These are phyloP conservation scores for Anabas testudineus DNA, from an alignment of 2,797 vertebrate species.

Conservation along the genomic window DNA sequence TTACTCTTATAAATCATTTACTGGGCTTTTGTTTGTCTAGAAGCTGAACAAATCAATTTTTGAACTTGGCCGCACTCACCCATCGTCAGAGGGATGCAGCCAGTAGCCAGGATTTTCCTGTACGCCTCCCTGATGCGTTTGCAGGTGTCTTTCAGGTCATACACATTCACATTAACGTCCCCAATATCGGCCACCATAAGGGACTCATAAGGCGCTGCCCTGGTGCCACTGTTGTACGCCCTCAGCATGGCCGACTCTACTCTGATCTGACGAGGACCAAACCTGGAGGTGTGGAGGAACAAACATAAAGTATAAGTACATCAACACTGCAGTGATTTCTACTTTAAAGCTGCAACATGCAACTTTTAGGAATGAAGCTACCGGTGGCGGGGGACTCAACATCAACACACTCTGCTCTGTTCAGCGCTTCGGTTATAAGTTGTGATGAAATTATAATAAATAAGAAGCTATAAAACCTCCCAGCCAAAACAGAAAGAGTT, in stretches of 20 bases:
- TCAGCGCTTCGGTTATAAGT: no score
- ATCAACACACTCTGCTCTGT: no score
- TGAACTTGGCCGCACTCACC: conserved; percentile 79
- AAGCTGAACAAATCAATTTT: no score
- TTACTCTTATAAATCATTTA: conserved; percentile 12
- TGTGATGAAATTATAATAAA: no score
- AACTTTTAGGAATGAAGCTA: no score
- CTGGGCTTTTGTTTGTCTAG: not conserved
- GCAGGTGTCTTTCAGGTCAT: conserved; percentile 91
- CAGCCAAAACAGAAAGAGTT: no score
- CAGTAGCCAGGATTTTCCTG: conserved; percentile 76
- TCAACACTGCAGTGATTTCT: not conserved
- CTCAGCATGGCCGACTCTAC: conserved; percentile 89
- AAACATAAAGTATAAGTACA: not conserved
- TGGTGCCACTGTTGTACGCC: conserved; percentile 83
- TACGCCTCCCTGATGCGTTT: conserved; percentile 87
- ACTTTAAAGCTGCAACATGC: not conserved
- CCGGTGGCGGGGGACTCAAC: no score
- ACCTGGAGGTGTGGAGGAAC: conserved; percentile 71
- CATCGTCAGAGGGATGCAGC: conserved; percentile 91
- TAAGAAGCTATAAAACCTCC: no score
- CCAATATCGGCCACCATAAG: conserved; percentile 91
- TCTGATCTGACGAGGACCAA: conserved; percentile 91
- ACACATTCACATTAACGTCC: conserved; percentile 91
- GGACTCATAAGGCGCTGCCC: conserved; percentile 89